Evolutionary conservation across 2,797 vertebrate species (phyloP), one percentile per base, ranked within the genome.

Genomic region (Acropternis orthonyx): DNA sequence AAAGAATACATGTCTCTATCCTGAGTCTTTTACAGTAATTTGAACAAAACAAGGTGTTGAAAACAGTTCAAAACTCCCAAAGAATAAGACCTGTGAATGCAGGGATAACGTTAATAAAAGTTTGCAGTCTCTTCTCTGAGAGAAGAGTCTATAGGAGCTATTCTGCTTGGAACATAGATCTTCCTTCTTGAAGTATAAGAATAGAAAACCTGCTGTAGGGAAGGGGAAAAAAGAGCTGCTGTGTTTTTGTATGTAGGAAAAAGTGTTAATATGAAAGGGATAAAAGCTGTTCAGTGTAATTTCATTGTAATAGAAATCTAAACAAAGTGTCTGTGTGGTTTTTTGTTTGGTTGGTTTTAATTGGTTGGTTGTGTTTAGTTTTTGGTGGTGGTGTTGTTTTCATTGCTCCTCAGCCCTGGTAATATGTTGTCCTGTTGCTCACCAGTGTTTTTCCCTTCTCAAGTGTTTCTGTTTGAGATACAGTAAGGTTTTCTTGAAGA

Each of bases 361-460:
- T 44, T n/a, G 21, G 30, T 63, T 43, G 39, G 4, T 44, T 24
- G 6, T 32, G 41, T 17, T 44, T 44, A 65, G 16, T n/a, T 65
- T 26, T 65, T 24, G 6, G 12, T 59, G 37, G 7, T 48, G 4
- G 32, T 23, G 2, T 28, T n/a, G 26, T 14, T 52, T 23, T 36
- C 54, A 21, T 37, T 5, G 2, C 3, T 75, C 10, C 8, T 7
- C 16, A 14, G 28, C n/a, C 14, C 8, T 1, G 3, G 17, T 37
- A 66, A 0, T 59, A 2, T 36, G 34, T 46, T 71, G 21, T 41
- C 26, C 12, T 44, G 10, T 43, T 80, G 41, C 34, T 72, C 28
- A 22, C 27, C 67, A 27, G 32, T 3, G 1, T 49, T 83, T 74
- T 83, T 26, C 14, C n/a, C 3, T 5, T 79, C 22, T 80, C 36